Base-by-base conservation (phyloP, 2,888 invertebrate genomes). In the Ethmia dodecea region DNA sequence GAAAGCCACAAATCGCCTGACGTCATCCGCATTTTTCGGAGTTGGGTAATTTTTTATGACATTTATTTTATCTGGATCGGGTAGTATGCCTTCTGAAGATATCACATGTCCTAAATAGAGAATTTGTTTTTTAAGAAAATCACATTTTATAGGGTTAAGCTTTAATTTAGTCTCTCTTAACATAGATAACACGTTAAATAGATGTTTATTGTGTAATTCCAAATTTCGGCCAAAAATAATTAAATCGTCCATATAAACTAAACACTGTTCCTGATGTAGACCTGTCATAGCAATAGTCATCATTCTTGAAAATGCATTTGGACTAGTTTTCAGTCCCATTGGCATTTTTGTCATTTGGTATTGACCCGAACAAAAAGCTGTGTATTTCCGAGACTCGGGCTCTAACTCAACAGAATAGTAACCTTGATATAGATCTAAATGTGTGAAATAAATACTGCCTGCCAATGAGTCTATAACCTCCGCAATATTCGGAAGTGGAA, bases 281-380 rank as follows among this genome's bases (percentile, higher is more conserved):
- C 40, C 40, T 20, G 40, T 33, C 40, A 43, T 36, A 1, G 43
- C 38, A 10, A 43, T 22, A 10, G 40, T 38, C 38, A 43, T 40
- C 3, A 40, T 10, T 1, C 40, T 15, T 6, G 33, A 33, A 14
- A 38, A 40, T 5, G 35, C 15, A 20, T 33, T 40, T 5, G 37
- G 38, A 28, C 38, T 38, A 2, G 27, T 35, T 25, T 41, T 41
- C 4, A 41, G 14, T 2, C 40, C 39, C 44, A 45, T 42, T 3
- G 38, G 38, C 11, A 35, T 11, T 9, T 41, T 34, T 11, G 26
- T 33, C 34, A 39, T 31, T 30, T 35, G 35, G 24, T 32, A 40
- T 6, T 41, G 35, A 24, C 24, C 24, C 10, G 24, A 24, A n/a
- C 3, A 3, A n/a, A 24, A 24, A n/a, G 6, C n/a, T 8, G 24